Base-by-base conservation (phyloP, 2,797 vertebrate species). In the Sebastes baramenuke region DNA sequence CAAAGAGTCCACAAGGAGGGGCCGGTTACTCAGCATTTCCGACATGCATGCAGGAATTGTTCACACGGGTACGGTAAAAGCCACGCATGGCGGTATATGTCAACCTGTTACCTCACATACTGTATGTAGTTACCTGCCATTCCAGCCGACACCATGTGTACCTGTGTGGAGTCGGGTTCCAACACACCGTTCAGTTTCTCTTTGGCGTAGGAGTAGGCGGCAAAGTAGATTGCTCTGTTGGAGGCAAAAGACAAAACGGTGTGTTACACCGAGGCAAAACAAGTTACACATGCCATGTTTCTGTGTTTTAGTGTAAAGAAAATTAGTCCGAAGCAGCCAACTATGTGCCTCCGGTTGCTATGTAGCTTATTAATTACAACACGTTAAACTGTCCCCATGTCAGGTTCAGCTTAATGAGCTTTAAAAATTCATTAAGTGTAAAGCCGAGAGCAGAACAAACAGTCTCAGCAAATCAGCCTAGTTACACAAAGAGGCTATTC, bases 141-240 rank as follows among this genome's bases (percentile, higher is more conserved):
- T 90, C 96, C 98, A 77, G 98, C 98, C 59, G 98, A 99, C 86
- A 97, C 94, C 98, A 99, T 99, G 94, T 99, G 98, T 88, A 99
- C 98, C 93, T 97, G 97, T 74, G 96, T 98, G 86, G 98, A 99
- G 94, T 99, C 98, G 4, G 97, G 96, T 89, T 96, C 96, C 87
- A 99, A 94, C 83, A 99, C 87, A 77, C 66, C 94, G 85, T 98
- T 99, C 92, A 99, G 87, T 84, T 95, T 97, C 94, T 99, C 98
- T 95, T 99, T 99, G 93, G 97, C 96, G 83, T 96, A 97, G 77
- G 98, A 99, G 91, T 99, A 99, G 87, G 98, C 98, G 93, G 97
- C 98, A 95, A 99, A 99, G 92, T 99, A 99, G 94, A 99, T 99
- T 1, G 98, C 98, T 95, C 98, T 99, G 95, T 91, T 93, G 92